Percentiles rank a stretch among this genome's conserved stretches.
Conservation (phyloP, 2,797 vertebrate genomes). For the Limosa lapponica region DNA sequence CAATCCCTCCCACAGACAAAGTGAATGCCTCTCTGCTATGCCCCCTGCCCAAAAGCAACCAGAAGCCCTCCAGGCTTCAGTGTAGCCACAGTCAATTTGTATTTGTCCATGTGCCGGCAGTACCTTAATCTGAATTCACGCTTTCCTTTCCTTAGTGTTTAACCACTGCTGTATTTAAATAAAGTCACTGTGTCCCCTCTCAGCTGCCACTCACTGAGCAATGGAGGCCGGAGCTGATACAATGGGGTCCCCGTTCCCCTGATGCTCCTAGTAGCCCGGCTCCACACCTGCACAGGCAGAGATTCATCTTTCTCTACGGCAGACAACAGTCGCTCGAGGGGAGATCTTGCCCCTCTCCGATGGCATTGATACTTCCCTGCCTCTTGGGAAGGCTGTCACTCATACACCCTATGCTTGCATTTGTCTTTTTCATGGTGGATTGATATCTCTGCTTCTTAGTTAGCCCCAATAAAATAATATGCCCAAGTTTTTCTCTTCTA, state of each 20-base stretch:
- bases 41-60: not conserved
- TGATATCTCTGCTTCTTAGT: slow-evolving; percentile 36
- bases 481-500: slow-evolving; percentile 19
- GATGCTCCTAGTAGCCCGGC: not conserved
- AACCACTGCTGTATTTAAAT: not conserved
- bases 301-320: not conserved
- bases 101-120: not conserved
- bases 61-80: not conserved
- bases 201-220: accelerated
- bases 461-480: slow-evolving; percentile 9
- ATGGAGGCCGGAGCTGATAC: not conserved
- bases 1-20: not conserved
- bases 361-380: not conserved
- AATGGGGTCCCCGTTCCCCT: accelerated
- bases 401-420: not conserved
- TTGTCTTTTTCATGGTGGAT: not conserved
- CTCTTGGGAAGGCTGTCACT: slow-evolving; percentile 16
- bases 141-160: not conserved
- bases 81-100: not conserved
- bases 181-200: accelerated
- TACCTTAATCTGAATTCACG: not conserved
- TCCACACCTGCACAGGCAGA: not conserved
- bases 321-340: not conserved
- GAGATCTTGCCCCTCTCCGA: not conserved
- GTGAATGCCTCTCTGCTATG: not conserved